Evolutionary conservation across 2,888 invertebrate species (phyloP), one percentile per base, ranked within the genome.

Genomic region (Lamellibrachia columna): DNA sequence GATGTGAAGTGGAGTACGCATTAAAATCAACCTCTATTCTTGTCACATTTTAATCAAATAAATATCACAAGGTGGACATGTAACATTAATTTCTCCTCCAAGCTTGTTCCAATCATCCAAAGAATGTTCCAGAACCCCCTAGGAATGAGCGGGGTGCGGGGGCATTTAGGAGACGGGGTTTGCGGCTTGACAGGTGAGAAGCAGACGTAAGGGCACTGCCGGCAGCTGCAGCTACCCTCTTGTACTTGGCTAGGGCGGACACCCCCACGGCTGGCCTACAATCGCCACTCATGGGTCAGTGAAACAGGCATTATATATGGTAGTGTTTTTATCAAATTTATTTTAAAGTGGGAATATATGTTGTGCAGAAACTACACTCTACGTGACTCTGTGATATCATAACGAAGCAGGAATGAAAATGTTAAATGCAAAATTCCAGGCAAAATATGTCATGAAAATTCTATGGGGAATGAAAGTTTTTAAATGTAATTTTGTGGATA

Each of bases 121-220:
- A 55, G 60, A 15, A 92, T n/a, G 55, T 60, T 6, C 55, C 40
- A 7, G 58, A n/a, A 60, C 58, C 53, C 28, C 92, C 92, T 7
- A 92, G 75, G 52, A 92, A 92, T 15, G 92, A 92, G 28, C 92
- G 60, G n/a, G 92, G 40, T 6, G 75, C 22, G 0, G 60, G 28
- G 52, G 15, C 92, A 9, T 90, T 90, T n/a, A 92, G 90, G 92
- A 92, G 90, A 15, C 92, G 90, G 53, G 92, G 92, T 60, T 60
- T 53, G 40, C 92, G 75, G 40, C 60, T 28, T 60, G 92, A 11
- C 60, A 75, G 4, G 75, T 75, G 22, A 22, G 75, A 90, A n/a
- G 15, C 92, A 52, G 22, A 52, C 90, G 52, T 52, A n/a, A 40
- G 58, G 53, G 92, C 55, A 40, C 58, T 52, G 22, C 53, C 40